phyloP scores from a whole-genome alignment of 37 sponge, comb jelly and placozoan genomes.

The Aplysina aerophoba region DNA sequence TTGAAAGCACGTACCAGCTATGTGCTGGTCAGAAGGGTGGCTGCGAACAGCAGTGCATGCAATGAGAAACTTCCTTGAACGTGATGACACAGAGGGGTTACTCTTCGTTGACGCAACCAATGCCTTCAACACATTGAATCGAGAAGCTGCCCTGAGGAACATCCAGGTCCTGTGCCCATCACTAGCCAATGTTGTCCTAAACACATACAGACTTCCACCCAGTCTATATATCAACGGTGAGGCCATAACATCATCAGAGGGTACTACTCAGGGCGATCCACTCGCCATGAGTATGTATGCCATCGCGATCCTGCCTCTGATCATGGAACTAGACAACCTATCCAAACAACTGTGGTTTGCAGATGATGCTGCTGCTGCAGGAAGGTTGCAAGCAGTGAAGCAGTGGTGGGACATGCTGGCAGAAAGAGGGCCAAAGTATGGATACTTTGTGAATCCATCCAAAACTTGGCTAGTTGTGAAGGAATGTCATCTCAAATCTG shows the following conservation, averaged over 20 bases:
- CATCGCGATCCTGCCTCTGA: constrained; percentile 49
- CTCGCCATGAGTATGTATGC: constrained; percentile 60
- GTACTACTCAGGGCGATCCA: constrained; percentile 57
- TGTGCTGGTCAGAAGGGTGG: constrained; percentile 18
- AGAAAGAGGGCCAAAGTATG: no score
- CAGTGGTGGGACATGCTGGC: background rate
- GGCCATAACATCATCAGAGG: constrained; percentile 48
- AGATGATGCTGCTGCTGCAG: constrained; percentile 28
- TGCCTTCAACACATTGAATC: constrained; percentile 43
- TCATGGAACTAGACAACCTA: constrained; percentile 22
- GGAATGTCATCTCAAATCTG: background rate
- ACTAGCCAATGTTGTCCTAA: constrained; percentile 29
- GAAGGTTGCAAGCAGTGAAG: constrained; percentile 6
- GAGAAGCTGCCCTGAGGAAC: constrained; percentile 49
- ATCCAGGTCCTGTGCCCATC: constrained; percentile 37
- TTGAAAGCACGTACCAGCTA: background rate
- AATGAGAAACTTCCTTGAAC: constrained; percentile 8
- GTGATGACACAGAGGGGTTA: constrained; percentile 10
- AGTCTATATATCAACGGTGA: constrained; percentile 39
- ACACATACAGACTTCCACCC: constrained; percentile 35
- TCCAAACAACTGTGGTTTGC: constrained; percentile 28
- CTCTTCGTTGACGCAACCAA: constrained; percentile 28
- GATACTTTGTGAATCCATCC: constrained; percentile 23
- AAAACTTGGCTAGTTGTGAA: constrained; percentile 27
- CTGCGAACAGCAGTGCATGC: constrained; percentile 9